A percentile compares a stretch with the other conserved stretches of the same genome.
Evolutionary conservation across 2,797 vertebrate genomes (phyloP).

Genomic region (Peromyscus melanophrys): DNA sequence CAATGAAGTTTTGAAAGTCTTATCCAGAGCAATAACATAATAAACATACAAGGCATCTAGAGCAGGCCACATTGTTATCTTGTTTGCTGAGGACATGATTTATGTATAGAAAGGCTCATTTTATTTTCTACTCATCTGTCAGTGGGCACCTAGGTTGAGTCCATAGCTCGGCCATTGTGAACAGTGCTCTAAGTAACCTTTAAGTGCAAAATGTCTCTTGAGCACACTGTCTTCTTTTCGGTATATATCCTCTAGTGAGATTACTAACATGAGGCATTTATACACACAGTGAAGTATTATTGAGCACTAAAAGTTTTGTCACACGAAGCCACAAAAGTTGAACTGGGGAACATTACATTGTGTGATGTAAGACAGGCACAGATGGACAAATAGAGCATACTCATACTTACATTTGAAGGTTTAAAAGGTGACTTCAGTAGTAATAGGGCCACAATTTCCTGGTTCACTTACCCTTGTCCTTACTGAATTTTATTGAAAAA

Average conservation of each 20-base stretch:
- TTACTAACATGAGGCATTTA: background rate
- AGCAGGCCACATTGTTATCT: background rate
- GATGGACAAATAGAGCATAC: background rate
- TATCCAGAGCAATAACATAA: background rate
- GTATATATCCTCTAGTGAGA: background rate
- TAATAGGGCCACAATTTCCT: slow-evolving; percentile 59
- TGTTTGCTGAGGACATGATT: background rate
- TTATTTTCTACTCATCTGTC: background rate
- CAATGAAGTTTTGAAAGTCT: background rate
- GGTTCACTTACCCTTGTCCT: slow-evolving; percentile 45
- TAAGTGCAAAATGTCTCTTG: background rate
- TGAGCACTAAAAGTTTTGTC: background rate
- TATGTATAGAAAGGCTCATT: background rate
- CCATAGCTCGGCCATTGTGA: background rate
- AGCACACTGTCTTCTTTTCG: background rate
- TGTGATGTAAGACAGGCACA: background rate
- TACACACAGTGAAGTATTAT: background rate
- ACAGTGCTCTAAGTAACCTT: background rate
- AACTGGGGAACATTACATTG: background rate
- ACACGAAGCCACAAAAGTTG: background rate
- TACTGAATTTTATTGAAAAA: slow-evolving; percentile 73
- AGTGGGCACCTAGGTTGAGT: background rate
- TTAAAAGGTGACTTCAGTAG: slow-evolving; percentile 21
- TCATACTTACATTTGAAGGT: background rate
- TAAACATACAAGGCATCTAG: background rate